A percentile compares a stretch with the other conserved stretches of the same genome.
Conservation (phyloP, 1,140 invertebrate genomes). For the Planococcus citri region DNA sequence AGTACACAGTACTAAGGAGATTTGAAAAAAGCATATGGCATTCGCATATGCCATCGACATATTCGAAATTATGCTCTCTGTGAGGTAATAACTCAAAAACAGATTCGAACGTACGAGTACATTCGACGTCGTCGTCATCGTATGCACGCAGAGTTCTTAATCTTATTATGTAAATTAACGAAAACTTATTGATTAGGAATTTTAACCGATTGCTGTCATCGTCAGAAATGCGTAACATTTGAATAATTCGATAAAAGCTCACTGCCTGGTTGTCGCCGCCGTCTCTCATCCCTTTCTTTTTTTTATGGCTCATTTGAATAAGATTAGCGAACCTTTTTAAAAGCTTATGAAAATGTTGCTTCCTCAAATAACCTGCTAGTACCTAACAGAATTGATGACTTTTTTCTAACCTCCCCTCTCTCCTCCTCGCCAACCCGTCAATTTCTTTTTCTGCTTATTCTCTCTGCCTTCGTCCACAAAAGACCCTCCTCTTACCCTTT, state of each 20-base stretch:
- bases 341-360: background rate
- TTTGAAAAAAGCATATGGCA: too few relatives aligned
- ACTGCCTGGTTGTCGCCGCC: background rate
- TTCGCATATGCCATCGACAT: too few relatives aligned
- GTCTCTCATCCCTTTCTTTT: background rate
- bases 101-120: too few relatives aligned
- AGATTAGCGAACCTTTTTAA: background rate
- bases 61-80: too few relatives aligned
- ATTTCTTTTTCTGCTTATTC: too few relatives aligned
- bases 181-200: background rate
- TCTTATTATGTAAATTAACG: conserved; percentile 8
- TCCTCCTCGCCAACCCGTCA: too few relatives aligned
- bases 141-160: background rate
- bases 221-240: conserved; percentile 7
- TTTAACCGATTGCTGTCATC: background rate
- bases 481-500: too few relatives aligned
- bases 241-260: background rate
- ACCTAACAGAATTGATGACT: background rate
- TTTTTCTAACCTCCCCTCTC: background rate
- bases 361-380: background rate
- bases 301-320: background rate
- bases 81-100: background rate
- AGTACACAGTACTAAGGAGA: too few relatives aligned
- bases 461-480: too few relatives aligned
- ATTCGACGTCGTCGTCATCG: too few relatives aligned